Percentiles rank a stretch among this genome's conserved stretches.
phyloP scores from a whole-genome alignment of 37 sponge, comb jelly and placozoan genomes.

The Tethya wilhelma region DNA sequence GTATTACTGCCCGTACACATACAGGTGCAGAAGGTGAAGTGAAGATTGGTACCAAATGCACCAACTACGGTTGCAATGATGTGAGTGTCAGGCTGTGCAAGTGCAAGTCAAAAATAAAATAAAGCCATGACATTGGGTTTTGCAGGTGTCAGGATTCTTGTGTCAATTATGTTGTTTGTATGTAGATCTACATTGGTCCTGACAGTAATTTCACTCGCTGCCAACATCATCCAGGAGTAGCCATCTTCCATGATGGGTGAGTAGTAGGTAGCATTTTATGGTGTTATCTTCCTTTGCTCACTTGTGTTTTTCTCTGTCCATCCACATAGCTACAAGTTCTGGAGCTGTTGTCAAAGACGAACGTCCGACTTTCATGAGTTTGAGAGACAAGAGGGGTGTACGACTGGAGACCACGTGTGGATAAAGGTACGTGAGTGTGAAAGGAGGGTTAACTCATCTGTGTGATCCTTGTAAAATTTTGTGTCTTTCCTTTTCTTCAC shows the following conservation, averaged over 20 bases:
- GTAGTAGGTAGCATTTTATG: neutral
- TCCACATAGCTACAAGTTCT: conserved; percentile 81
- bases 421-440: conserved; percentile 29
- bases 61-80: conserved; percentile 44
- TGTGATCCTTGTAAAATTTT: neutral
- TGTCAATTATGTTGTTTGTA: neutral
- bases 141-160: neutral
- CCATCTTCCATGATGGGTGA: conserved; percentile 97
- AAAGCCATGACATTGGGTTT: no score
- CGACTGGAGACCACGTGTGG: conserved; percentile 87
- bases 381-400: conserved; percentile 85
- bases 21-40: conserved; percentile 8
- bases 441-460: neutral
- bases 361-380: conserved; percentile 95
- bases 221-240: conserved; percentile 83
- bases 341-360: conserved; percentile 89
- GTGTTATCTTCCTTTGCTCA: neutral
- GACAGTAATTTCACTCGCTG: conserved; percentile 58
- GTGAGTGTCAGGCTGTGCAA: conserved; percentile 14
- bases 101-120: no score
- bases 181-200: conserved; percentile 51
- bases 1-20: neutral
- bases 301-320: neutral
- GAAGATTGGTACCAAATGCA: conserved; percentile 64
- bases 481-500: neutral